Percentiles rank a stretch among this genome's conserved stretches.
phyloP scores from a whole-genome alignment of 23 tunicate species.

The Styela clava region DNA sequence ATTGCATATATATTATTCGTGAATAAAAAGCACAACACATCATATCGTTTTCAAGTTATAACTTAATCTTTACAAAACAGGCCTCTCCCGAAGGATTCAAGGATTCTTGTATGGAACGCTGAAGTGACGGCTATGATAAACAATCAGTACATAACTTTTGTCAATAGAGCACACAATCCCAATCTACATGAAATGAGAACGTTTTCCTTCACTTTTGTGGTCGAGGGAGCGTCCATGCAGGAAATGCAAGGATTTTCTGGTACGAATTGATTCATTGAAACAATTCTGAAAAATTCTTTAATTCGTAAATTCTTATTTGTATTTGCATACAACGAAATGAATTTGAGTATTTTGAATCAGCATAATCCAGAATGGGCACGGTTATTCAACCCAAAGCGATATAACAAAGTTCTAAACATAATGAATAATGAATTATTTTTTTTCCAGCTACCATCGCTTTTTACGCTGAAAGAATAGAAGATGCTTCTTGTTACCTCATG shows the following conservation, averaged over 20 bases:
- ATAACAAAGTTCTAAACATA: no score
- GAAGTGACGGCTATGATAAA: constrained; percentile 17
- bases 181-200: constrained; percentile 28
- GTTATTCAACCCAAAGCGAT: no score
- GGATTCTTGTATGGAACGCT: constrained; percentile 70
- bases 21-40: no score
- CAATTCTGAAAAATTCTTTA: no score
- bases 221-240: constrained; percentile 43
- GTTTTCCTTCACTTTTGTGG: constrained; percentile 56
- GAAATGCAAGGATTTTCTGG: constrained; percentile 79
- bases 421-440: not conserved
- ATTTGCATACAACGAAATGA: not conserved
- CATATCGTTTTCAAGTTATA: no score
- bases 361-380: no score
- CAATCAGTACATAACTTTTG: constrained; percentile 42
- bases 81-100: constrained; percentile 48
- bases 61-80: constrained; percentile 28
- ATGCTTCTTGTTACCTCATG: constrained; percentile 46
- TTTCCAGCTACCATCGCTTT: constrained; percentile 67
- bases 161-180: constrained; percentile 42
- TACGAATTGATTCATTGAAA: constrained; percentile 17
- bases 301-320: not conserved
- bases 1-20: not conserved
- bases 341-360: no score
- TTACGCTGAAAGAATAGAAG: constrained; percentile 47